Base-by-base conservation (phyloP, 2,113 vertebrate genomes). In the Camelus dromedarius region DNA sequence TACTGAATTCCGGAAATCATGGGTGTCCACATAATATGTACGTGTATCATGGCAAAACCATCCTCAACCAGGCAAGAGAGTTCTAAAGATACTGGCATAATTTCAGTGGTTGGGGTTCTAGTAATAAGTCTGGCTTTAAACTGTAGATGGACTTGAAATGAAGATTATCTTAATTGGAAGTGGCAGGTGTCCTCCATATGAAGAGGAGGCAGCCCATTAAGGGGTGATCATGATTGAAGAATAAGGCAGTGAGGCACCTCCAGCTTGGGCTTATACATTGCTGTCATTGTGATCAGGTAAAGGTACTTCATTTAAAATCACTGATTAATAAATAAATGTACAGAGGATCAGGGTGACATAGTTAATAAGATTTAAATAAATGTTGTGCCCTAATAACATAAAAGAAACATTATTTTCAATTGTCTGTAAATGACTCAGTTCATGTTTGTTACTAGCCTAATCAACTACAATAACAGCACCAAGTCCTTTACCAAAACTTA, bases 351-450 rank as follows among this genome's bases (percentile, higher is more conserved):
- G 9, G 9, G 58, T 84, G 15, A 48, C 67, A 89, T 28, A 60
- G 32, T 35, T 60, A 75, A 72, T 69, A 76, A 67, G 13, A 32
- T 69, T 62, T 62, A 72, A 77, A 56, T 42, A 8, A 77, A 48
- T 89, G 12, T 32, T 58, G n/a, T 52, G 15, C 5, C 8, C 24
- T 76, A 62, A 35, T 46, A 82, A 30, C 0, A 92, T 4, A 77
- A 20, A 84, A 84, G 72, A 58, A 84, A 26, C 12, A 85, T 83
- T 77, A 76, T 84, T 96, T 96, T 87, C n/a, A 82, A 28, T 18
- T 52, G 22, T 92, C 20, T 92, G 1, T 77, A 70, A 84, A 84
- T 67, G 32, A 15, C 20, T 9, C 62, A 88, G 56, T 56, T 30
- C 66, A 30, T 52, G 70, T 77, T 84, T 56, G 22, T 9, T 54